Conservation (phyloP, 2,888 invertebrate species). For the Liodrosophila aerea region DNA sequence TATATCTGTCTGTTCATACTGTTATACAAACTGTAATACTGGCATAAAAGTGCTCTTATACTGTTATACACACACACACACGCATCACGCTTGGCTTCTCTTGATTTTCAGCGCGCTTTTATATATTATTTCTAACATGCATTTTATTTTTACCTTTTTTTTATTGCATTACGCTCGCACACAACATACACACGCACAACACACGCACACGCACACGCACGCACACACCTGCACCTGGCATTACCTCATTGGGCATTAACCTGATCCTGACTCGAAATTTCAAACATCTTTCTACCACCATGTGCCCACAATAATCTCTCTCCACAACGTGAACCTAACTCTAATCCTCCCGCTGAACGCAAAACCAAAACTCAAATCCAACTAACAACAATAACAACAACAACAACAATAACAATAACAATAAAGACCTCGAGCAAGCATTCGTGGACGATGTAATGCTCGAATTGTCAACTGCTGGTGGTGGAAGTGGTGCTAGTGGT, state of each 20-base stretch:
- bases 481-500: conserved; percentile 28
- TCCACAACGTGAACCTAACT: conserved; percentile 21
- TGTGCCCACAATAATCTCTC: conserved; percentile 13
- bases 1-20: no score
- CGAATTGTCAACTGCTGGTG: conserved; percentile 54
- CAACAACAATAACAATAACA: conserved; percentile 14
- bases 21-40: neutral
- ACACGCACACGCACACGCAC: neutral
- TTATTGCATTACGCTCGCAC: conserved; percentile 1
- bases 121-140: conserved; percentile 26
- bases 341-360: conserved; percentile 16
- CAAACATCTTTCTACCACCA: conserved; percentile 12
- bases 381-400: conserved; percentile 23
- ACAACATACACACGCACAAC: conserved; percentile 3
- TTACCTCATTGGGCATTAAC: conserved; percentile 29
- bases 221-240: neutral
- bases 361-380: conserved; percentile 6
- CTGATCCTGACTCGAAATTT: conserved; percentile 4
- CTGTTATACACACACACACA: conserved; percentile 3
- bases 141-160: conserved; percentile 30
- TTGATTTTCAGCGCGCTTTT: neutral
- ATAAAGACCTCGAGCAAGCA: conserved; percentile 70
- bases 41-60: neutral
- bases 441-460: conserved; percentile 69
- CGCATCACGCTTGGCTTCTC: neutral